Evolutionary conservation across 1,140 invertebrate species (phyloP), one percentile per base, ranked within the genome.

Genomic region (Geopemphigus sp.): DNA sequence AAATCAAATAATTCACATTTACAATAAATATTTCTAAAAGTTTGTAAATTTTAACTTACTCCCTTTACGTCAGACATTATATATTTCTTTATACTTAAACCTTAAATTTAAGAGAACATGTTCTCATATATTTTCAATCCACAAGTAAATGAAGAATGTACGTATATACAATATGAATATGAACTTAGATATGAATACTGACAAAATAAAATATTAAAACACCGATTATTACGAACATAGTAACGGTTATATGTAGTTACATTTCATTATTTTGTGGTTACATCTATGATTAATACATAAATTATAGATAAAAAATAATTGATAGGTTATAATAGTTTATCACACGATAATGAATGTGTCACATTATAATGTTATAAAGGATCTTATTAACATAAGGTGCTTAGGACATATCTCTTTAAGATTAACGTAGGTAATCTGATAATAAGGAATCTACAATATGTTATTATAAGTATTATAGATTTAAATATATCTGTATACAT

Each of bases 201-300:
- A 73, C 54, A 57, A 57, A 54, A 74, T 74, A 74, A 74, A 74
- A 74, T n/a, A 59, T 53, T 74, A 74, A 74, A 74, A 74, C 29
- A 59, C 72, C 72, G 72, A 74, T 45, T 1, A 59, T 2, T 10
- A 22, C 0, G n/a, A 74, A 74, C 72, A 74, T 74, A 74, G 54
- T n/a, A 74, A 45, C 72, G 56, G 17, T 72, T 63, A 0, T 32
- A 8, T 1, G 47, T 50, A 12, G 39, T 45, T 45, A 11, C 39
- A 5, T 5, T 45, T 45, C 11, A 11, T 45, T 45, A 45, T 5
- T 5, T 45, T 11, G 5, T 45, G 39, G 11, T 45, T 45, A 45
- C 11, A 45, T 45, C 39, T 45, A 45, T 45, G 5, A 45, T 45
- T 11, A 5, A 11, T 45, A 5, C 39, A 45, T 45, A n/a, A n/a